A percentile compares a stretch with the other conserved stretches of the same genome.
phyloP scores from a whole-genome alignment of 2,113 vertebrate species.

The Platichthys flesus region DNA sequence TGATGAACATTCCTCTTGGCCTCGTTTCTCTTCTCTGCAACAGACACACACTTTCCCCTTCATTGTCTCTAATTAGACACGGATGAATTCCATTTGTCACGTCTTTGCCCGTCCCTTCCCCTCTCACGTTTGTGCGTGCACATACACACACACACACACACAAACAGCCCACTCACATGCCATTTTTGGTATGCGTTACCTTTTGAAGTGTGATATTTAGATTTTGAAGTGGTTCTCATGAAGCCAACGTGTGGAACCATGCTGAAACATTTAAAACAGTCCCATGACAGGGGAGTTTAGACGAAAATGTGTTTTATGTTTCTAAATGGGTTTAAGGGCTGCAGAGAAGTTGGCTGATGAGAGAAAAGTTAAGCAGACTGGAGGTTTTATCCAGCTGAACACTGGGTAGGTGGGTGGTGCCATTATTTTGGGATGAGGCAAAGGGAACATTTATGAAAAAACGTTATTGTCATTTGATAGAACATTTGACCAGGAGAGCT shows the following conservation, averaged over 20 bases:
- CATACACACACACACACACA: background rate
- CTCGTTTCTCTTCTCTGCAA: conserved; percentile 25
- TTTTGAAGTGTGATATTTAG: conserved; percentile 6
- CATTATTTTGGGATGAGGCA: too few species aligned
- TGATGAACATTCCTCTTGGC: conserved; percentile 38
- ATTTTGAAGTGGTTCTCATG: conserved; percentile 48
- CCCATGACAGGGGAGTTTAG: background rate
- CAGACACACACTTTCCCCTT: conserved; percentile 46
- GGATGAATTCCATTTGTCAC: conserved; percentile 62
- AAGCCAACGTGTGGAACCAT: conserved; percentile 22
- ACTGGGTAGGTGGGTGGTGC: too few species aligned
- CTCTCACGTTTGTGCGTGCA: background rate
- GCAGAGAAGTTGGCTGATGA: too few species aligned
- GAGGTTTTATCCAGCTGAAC: too few species aligned
- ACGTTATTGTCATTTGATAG: too few species aligned
- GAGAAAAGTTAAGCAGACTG: too few species aligned
- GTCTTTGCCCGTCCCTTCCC: conserved; percentile 24
- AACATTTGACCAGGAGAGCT: too few species aligned
- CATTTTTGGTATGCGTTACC: conserved; percentile 50
- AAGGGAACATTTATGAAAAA: too few species aligned
- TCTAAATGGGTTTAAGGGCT: background rate
- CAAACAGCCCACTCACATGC: conserved; percentile 15
- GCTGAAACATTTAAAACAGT: background rate
- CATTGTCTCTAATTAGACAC: conserved; percentile 60
- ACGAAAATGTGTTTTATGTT: too few species aligned